phyloP scores from a whole-genome alignment of 2,888 invertebrate species.

The Latheticus oryzae region DNA sequence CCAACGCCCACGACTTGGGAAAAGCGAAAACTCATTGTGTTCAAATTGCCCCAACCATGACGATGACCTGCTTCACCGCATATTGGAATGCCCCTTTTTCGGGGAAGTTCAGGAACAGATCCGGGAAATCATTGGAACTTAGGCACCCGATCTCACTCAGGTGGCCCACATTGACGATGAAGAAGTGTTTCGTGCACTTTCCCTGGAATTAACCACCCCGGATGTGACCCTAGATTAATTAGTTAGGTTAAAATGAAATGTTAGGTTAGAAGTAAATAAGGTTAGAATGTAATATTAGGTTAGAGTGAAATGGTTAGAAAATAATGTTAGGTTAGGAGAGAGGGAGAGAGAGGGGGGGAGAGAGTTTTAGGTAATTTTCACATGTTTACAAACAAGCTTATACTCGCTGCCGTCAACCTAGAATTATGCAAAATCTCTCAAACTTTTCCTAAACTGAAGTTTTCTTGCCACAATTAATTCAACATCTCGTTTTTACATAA shows the following conservation, averaged over 20 bases:
- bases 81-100: constrained; percentile 11
- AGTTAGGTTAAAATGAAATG: background rate
- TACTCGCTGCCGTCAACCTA: background rate
- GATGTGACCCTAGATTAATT: background rate
- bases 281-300: background rate
- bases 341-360: background rate
- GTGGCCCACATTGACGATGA: constrained; percentile 1
- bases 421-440: background rate
- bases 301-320: constrained; percentile 1
- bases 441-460: background rate
- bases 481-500: no score
- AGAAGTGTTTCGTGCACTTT: background rate
- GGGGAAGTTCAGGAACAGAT: constrained; percentile 5
- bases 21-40: background rate
- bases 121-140: background rate
- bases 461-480: constrained; percentile 1
- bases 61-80: constrained; percentile 5
- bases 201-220: background rate
- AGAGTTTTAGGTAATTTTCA: background rate
- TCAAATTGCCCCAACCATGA: background rate
- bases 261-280: background rate
- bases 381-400: background rate
- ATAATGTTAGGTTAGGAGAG: background rate
- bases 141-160: constrained; percentile 1
- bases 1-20: constrained; percentile 1